These are phyloP conservation scores for Ochropleura plecta DNA, from an alignment of 2,888 invertebrate species.

Conservation along the genomic window DNA sequence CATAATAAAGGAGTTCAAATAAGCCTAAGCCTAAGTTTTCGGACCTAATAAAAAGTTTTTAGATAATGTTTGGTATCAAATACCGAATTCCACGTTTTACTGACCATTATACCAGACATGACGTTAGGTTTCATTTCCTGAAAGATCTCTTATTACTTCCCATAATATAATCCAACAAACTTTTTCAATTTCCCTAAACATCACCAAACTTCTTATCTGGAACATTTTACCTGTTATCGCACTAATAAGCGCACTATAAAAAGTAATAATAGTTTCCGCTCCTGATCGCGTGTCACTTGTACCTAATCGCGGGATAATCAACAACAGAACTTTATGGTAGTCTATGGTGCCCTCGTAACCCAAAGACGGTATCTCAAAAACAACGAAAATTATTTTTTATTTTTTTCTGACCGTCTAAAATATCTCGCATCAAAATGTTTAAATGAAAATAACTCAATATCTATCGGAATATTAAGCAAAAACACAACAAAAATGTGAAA, in stretches of 20 bases:
- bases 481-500: no score
- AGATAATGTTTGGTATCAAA: no score
- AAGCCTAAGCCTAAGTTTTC: no score
- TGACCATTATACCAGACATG: not conserved
- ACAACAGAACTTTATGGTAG: conserved; percentile 64
- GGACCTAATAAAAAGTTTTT: no score
- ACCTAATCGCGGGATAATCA: conserved; percentile 64
- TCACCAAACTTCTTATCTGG: conserved; percentile 38
- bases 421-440: no score
- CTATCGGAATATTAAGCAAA: no score
- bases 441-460: no score
- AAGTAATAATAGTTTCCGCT: conserved; percentile 41
- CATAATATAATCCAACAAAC: conserved; percentile 26
- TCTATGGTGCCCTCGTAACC: not conserved
- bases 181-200: conserved; percentile 27
- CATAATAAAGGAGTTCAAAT: no score
- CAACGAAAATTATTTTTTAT: not conserved
- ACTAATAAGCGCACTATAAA: conserved; percentile 40
- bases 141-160: not conserved
- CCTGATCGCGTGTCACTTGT: conserved; percentile 63
- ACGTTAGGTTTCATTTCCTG: not conserved
- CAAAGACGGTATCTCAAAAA: not conserved
- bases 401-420: no score
- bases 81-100: no score
- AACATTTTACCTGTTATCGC: conserved; percentile 31